phyloP scores from a whole-genome alignment of 2,797 vertebrate genomes.

The Diplodus sargus region DNA sequence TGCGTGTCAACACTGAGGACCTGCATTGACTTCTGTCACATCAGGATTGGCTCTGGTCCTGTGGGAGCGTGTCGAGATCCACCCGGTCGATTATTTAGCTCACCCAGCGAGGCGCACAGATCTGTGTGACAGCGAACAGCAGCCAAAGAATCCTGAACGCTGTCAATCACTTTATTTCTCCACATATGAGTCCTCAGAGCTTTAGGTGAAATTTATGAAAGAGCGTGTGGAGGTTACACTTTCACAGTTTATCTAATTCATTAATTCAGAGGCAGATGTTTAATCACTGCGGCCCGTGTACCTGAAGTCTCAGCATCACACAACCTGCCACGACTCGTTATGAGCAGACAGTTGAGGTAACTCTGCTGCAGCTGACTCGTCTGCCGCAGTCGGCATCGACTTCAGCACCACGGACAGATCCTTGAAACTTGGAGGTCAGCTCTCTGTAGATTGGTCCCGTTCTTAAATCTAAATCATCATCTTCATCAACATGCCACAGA shows the following conservation, averaged over 20 bases:
- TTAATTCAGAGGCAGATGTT: conserved; percentile 27
- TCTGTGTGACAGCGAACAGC: conserved; percentile 21
- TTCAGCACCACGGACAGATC: conserved; percentile 67
- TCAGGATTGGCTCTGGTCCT: conserved; percentile 46
- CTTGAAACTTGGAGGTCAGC: neutral
- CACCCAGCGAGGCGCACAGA: conserved; percentile 9
- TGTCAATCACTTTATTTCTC: conserved; percentile 42
- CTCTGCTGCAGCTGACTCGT: neutral
- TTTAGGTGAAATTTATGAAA: neutral
- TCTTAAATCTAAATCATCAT: neutral
- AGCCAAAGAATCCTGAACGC: conserved; percentile 6
- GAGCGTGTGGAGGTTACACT: conserved; percentile 1
- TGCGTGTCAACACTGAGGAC: conserved; percentile 54
- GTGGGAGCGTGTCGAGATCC: conserved; percentile 53
- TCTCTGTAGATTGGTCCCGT: neutral
- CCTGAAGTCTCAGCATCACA: conserved; percentile 1
- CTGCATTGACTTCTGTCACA: conserved; percentile 66
- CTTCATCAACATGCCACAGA: neutral
- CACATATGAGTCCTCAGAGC: neutral
- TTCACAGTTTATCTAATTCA: conserved; percentile 22
- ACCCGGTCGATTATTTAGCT: conserved; percentile 59
- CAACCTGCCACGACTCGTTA: conserved; percentile 21
- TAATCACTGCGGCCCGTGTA: conserved; percentile 9
- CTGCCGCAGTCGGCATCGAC: neutral
- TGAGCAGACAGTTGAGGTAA: conserved; percentile 4